A percentile compares a stretch with the other conserved stretches of the same genome.
Conservation (phyloP, 2,113 vertebrate genomes). For the Dromiciops gliroides region DNA sequence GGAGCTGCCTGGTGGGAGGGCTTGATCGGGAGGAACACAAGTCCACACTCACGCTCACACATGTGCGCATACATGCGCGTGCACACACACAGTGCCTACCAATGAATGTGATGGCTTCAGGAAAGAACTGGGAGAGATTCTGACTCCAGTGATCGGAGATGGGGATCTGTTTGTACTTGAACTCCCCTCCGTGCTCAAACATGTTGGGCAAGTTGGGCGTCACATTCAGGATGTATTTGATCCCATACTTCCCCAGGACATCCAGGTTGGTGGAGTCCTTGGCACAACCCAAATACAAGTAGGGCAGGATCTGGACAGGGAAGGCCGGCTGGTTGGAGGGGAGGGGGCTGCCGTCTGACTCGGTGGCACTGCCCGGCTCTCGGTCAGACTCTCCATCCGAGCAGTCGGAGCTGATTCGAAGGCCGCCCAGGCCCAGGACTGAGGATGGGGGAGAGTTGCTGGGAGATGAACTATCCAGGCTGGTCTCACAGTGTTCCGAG, state of each 20-base stretch:
- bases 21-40: neutral
- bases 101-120: constrained; percentile 99
- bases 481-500: constrained; percentile 97
- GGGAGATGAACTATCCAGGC: constrained; percentile 93
- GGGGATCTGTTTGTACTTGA: constrained; percentile 99
- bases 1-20: constrained; percentile 48
- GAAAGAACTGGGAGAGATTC: constrained; percentile 99
- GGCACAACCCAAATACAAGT: constrained; percentile 98
- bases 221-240: constrained; percentile 99
- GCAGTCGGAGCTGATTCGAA: constrained; percentile 97
- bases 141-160: constrained; percentile 99
- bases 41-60: constrained; percentile 56
- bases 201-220: constrained; percentile 99
- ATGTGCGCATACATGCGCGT: constrained; percentile 56
- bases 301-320: constrained; percentile 98
- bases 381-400: constrained; percentile 97
- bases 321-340: constrained; percentile 97
- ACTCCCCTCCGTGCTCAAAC: constrained; percentile 97
- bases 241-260: constrained; percentile 96
- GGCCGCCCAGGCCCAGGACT: constrained; percentile 93
- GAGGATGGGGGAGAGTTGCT: constrained; percentile 94
- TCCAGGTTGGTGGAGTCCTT: constrained; percentile 99
- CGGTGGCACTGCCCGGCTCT: constrained; percentile 96
- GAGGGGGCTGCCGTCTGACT: constrained; percentile 95
- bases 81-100: constrained; percentile 86